phyloP scores from a whole-genome alignment of 2,797 vertebrate genomes.

The Enteromius radiatus region DNA sequence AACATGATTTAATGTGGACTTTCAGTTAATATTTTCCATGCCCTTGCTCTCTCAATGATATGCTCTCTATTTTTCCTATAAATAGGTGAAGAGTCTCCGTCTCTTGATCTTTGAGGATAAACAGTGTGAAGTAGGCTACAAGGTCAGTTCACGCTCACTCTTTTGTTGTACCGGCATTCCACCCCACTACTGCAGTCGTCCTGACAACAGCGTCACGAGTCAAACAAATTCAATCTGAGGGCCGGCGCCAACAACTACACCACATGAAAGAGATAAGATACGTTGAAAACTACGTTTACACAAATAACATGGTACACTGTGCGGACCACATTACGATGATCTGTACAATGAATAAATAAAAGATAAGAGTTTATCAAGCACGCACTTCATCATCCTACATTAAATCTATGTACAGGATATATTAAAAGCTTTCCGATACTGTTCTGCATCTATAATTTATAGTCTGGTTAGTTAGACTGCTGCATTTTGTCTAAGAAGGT shows the following conservation, averaged over 20 bases:
- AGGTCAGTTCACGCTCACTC: constrained; percentile 65
- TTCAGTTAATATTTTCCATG: not conserved
- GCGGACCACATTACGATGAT: not conserved
- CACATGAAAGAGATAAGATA: constrained; percentile 41
- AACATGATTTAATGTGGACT: not conserved
- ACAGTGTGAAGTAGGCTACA: constrained; percentile 76
- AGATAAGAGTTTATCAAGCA: constrained; percentile 33
- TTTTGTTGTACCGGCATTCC: constrained; percentile 73
- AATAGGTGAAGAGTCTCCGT: constrained; percentile 23
- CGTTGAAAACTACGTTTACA: not conserved
- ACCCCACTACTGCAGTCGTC: constrained; percentile 61
- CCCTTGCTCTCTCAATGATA: not conserved
- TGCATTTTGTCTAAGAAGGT: constrained; percentile 48
- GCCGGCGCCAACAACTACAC: constrained; percentile 56
- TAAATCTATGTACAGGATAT: constrained; percentile 31
- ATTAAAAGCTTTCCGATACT: constrained; percentile 30
- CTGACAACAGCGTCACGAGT: constrained; percentile 72
- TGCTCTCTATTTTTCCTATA: constrained; percentile 20
- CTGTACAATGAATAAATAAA: constrained; percentile 39
- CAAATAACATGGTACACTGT: not conserved
- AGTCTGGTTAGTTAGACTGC: constrained; percentile 49
- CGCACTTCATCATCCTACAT: constrained; percentile 25
- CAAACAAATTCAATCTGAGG: constrained; percentile 67
- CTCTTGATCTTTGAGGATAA: constrained; percentile 69
- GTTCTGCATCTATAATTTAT: constrained; percentile 57